Evolutionary conservation across 2,113 vertebrate genomes (phyloP), one percentile per base, ranked within the genome.

Genomic region (Tichodroma muraria): DNA sequence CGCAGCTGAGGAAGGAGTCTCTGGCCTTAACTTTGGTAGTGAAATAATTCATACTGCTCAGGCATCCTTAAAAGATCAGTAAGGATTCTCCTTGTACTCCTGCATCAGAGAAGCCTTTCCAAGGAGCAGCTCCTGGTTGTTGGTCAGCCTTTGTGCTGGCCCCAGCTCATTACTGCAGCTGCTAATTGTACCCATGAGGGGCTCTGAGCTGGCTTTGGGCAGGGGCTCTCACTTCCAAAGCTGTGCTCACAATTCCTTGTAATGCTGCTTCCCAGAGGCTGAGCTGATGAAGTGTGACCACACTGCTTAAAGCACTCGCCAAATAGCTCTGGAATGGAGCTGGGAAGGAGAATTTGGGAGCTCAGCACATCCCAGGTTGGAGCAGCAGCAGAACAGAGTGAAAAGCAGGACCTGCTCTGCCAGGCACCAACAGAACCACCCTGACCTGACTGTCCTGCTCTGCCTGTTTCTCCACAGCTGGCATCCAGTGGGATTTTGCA

Each of bases 381-480:
- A 86, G 82, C 66, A 38, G 80, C 80, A 61, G 65, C 9, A 63
- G 50, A 64, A 24, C 35, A 14, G 50, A 84, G 79, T 5, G 11
- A 56, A 27, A 50, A 65, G 78, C 64, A 22, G 57, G 8, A 24
- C 27, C 35, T 85, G 93, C 14, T 0, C 56, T 81, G 56, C 66
- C 89, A 75, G 63, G 19, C 61, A 16, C 49, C 3, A 8, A 4
- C 79, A 66, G 79, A 93, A 85, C 94, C 88, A 70, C 85, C 76
- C 90, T 20, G 82, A 96, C 95, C 95, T 80, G 93, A 88, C 95
- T 24, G 54, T 47, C 94, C 79, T 95, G 94, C 73, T 96, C 60
- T 45, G 61, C 95, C 88, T 80, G 95, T 89, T 94, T 30, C 76
- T 76, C 71, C 49, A 8, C 61, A 59, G 78, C 78, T 40, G 66